These are phyloP conservation scores for Fulmarus glacialis DNA, from an alignment of 2,113 vertebrate genomes.

Conservation along the genomic window DNA sequence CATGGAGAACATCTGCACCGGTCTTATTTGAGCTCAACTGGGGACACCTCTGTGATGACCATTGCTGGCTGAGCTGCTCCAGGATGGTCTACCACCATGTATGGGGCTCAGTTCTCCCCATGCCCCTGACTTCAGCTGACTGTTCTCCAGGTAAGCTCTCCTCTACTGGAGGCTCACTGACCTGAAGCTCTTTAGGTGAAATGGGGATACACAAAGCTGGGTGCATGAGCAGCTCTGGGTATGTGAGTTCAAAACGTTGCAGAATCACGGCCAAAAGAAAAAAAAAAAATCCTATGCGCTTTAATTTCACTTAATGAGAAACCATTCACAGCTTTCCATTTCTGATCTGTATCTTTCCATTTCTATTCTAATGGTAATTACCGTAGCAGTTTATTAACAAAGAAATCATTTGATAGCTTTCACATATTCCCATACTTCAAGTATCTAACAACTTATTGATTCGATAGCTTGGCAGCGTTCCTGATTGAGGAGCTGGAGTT, in stretches of 20 bases:
- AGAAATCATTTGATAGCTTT: conserved; percentile 59
- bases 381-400: conserved; percentile 62
- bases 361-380: conserved; percentile 52
- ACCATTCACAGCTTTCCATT: conserved; percentile 20
- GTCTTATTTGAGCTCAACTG: not conserved
- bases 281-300: not conserved
- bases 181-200: not conserved
- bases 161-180: not conserved
- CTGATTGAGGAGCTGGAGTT: conserved; percentile 34
- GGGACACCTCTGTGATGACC: not conserved
- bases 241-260: accelerated
- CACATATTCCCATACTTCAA: conserved; percentile 37
- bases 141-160: not conserved
- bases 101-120: not conserved
- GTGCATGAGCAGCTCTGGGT: not conserved
- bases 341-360: conserved; percentile 48
- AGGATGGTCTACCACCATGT: not conserved
- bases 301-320: conserved; percentile 61
- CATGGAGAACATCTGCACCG: not conserved
- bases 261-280: not conserved
- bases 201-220: not conserved
- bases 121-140: no score
- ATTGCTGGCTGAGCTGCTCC: not conserved
- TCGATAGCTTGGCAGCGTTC: not conserved
- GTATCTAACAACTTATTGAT: conserved; percentile 61